These are phyloP conservation scores for Columba livia DNA, from an alignment of 2,113 vertebrate genomes.

Conservation along the genomic window DNA sequence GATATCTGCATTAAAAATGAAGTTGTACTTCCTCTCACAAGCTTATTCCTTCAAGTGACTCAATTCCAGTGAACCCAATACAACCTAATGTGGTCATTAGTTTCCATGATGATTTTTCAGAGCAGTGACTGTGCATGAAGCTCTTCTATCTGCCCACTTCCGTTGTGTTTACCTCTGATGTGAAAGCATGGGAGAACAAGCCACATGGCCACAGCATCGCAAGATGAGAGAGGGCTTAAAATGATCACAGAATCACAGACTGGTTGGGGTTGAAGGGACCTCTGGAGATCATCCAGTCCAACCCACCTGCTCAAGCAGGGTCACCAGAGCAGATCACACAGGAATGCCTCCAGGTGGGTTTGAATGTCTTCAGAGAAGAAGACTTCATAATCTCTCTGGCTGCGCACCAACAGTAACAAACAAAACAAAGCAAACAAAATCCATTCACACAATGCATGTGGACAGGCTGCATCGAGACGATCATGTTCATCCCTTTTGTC, in stretches of 20 bases:
- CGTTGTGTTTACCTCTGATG: background rate
- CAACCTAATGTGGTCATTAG: background rate
- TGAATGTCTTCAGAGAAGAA: too few species aligned
- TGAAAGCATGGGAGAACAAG: background rate
- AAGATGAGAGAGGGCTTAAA: background rate
- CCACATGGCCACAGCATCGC: fast-evolving
- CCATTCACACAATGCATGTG: too few species aligned
- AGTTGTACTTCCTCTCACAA: background rate
- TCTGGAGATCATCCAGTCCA: too few species aligned
- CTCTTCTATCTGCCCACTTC: background rate
- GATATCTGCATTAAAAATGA: background rate
- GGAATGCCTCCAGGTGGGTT: too few species aligned
- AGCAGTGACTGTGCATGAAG: background rate
- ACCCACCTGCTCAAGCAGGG: too few species aligned
- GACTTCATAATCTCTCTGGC: background rate
- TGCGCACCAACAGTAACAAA: background rate
- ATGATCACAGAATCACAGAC: too few species aligned
- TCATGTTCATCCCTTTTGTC: background rate
- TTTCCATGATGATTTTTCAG: background rate
- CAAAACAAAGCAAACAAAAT: background rate
- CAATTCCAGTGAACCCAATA: background rate
- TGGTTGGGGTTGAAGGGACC: too few species aligned
- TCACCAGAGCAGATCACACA: too few species aligned
- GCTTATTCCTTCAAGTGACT: background rate
- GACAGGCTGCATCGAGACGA: background rate